Evolutionary conservation across 2,888 invertebrate genomes (phyloP).

Genomic region (Patella depressa): DNA sequence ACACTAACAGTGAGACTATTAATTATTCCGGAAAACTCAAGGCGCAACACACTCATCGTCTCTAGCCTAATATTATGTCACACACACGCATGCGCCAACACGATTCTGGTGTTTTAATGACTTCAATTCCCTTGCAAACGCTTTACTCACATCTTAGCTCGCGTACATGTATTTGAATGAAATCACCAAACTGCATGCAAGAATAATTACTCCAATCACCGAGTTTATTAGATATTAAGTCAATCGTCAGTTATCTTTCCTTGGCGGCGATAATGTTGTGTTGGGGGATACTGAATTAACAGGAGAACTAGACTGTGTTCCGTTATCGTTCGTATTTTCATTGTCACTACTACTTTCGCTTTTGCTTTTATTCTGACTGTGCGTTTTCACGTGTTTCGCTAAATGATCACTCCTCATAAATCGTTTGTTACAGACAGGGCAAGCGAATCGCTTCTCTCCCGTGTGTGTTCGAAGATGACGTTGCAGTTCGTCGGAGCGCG

Average conservation of each 20-base stretch:
- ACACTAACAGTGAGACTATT: no score
- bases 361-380: constrained; percentile 71
- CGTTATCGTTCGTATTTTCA: constrained; percentile 37
- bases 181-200: no score
- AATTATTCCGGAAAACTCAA: no score
- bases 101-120: no score
- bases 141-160: no score
- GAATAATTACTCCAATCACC: no score
- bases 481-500: constrained; percentile 95
- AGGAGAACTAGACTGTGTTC: not conserved
- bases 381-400: constrained; percentile 93
- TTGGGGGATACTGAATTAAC: not conserved
- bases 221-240: no score
- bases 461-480: constrained; percentile 96
- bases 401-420: constrained; percentile 95
- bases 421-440: constrained; percentile 89
- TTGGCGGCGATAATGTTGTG: not conserved
- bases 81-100: no score
- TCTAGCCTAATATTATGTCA: no score
- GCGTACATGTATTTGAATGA: no score
- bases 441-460: constrained; percentile 90
- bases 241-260: not conserved
- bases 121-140: no score
- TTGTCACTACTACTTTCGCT: constrained; percentile 55
- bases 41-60: no score